Base-by-base conservation (phyloP, 2,797 vertebrate species). In the Pseudopleuronectes americanus region DNA sequence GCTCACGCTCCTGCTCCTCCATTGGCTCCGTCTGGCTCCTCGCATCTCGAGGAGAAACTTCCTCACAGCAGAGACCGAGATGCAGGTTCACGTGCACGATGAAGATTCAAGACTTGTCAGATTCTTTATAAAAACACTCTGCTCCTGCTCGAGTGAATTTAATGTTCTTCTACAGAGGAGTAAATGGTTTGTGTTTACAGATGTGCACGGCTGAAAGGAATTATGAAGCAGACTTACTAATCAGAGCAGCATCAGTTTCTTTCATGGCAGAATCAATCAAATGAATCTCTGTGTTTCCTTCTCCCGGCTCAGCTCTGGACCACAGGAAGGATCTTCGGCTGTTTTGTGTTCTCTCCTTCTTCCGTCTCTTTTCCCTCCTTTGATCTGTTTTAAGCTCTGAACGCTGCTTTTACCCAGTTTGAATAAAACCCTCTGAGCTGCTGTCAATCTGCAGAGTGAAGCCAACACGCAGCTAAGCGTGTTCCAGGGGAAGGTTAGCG, bases 381-480 rank as follows among this genome's bases (percentile, higher is more conserved):
- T n/a, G 23, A 41, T 16, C 23, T 24, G 52, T 14, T 28, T 70
- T 4, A 43, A 10, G 33, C 3, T 9, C 23, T 1, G 21, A 61
- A 19, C 19, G 26, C 33, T 5, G 33, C 31, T 38, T 22, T 21
- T 48, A 38, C 21, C 24, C n/a, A 62, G 21, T 43, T 24, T 43
- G 4, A 64, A 57, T 38, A 12, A 66, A 55, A 57, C 31, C 58
- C 49, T 55, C 0, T 24, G 31, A 54, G 63, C 55, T 48, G 47
- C 14, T 31, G 68, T 17, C n/a, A 41, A 26, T 61, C 26, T 36
- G 4, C 3, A 31, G 41, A 4, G 47, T 1, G 1, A 19, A 14
- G 24, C 16, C 53, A 53, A 31, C 2, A 22, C 38, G 28, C 43
- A 76, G 43, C 69, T 71, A 77, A 58, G 67, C 52, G 21, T 36